phyloP scores from a whole-genome alignment of 1,140 invertebrate species.

The Chionoecetes opilio region DNA sequence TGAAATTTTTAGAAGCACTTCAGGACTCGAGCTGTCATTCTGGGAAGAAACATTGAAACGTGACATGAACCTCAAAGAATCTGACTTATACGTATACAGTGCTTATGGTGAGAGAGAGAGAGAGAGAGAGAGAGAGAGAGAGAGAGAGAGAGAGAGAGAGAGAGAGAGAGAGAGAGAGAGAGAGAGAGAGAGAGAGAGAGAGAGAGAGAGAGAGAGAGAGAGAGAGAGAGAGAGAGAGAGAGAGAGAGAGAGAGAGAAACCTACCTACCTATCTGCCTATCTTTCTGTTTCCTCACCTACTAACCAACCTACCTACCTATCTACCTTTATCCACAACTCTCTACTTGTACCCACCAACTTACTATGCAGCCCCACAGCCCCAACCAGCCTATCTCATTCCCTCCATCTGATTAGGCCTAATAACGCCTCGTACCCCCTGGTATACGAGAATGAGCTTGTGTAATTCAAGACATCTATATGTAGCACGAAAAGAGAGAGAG shows the following conservation, averaged over 20 bases:
- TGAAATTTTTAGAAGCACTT: too few relatives aligned
- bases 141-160: slow-evolving; percentile 36
- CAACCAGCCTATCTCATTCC: neutral
- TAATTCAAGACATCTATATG: slow-evolving; percentile 1
- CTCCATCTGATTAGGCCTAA: neutral
- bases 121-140: slow-evolving; percentile 41
- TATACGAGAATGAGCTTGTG: neutral
- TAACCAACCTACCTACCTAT: too few relatives aligned
- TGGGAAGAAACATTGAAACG: too few relatives aligned
- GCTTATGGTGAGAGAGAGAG: neutral
- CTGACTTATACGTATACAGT: too few relatives aligned
- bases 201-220: slow-evolving; percentile 10
- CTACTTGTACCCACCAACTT: too few relatives aligned
- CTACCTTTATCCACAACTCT: too few relatives aligned
- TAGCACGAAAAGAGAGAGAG: neutral
- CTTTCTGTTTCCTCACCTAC: neutral
- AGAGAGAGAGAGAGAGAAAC: slow-evolving; percentile 11
- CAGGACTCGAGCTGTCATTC: too few relatives aligned
- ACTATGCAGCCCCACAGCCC: too few relatives aligned
- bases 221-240: slow-evolving; percentile 36
- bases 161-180: slow-evolving; percentile 3
- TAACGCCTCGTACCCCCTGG: neutral
- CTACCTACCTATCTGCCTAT: neutral
- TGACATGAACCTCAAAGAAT: too few relatives aligned
- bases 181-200: slow-evolving; percentile 36